phyloP scores from a whole-genome alignment of 2,113 vertebrate genomes.

The Indri indri region DNA sequence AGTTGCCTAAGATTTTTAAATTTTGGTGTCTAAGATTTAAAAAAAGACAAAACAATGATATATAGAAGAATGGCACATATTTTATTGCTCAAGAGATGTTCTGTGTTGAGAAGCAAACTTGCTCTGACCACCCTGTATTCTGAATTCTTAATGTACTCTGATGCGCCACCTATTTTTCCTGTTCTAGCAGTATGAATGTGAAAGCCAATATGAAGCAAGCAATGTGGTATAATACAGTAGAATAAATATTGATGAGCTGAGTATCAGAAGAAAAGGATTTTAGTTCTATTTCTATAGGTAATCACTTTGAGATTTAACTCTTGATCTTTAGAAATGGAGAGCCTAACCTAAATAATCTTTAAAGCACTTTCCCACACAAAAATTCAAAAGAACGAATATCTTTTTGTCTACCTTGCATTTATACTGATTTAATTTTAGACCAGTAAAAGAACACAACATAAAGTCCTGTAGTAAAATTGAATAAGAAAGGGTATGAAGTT shows the following conservation, averaged over 20 bases:
- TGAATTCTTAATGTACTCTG: background rate
- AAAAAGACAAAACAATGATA: background rate
- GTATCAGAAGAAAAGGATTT: background rate
- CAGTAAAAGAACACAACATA: background rate
- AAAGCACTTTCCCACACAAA: background rate
- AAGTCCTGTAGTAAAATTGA: background rate
- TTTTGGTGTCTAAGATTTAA: background rate
- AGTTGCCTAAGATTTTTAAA: background rate
- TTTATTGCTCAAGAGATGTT: background rate
- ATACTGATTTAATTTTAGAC: background rate
- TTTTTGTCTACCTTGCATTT: background rate
- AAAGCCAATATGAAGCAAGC: background rate
- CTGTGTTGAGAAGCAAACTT: background rate
- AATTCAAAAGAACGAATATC: background rate
- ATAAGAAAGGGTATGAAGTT: background rate
- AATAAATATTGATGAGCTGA: background rate
- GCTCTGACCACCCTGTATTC: background rate
- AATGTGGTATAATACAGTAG: background rate
- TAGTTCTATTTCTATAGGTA: background rate
- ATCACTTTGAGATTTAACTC: background rate
- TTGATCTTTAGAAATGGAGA: constrained; percentile 33
- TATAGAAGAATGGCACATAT: background rate
- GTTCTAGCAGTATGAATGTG: no score
- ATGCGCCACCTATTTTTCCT: background rate
- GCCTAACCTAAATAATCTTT: background rate